Percentiles rank a stretch among this genome's conserved stretches.
Conservation (phyloP, 2,888 invertebrate species). For the Pristionchus maxplancki region DNA sequence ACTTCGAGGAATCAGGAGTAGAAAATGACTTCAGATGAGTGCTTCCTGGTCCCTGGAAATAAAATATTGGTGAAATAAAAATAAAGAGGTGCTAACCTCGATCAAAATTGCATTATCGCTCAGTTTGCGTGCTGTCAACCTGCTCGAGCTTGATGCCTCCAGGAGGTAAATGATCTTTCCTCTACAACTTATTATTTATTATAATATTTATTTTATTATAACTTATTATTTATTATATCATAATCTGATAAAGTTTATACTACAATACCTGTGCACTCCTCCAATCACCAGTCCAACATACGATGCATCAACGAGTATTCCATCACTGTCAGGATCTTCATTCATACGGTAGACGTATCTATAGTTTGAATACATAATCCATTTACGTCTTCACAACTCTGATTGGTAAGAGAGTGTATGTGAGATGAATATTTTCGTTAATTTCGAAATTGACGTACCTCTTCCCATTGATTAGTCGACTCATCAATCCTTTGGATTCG, state of each 20-base stretch:
- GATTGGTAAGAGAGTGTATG: no score
- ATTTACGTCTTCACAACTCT: no score
- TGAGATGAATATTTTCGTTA: no score
- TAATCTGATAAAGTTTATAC: not conserved
- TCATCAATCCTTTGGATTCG: not conserved
- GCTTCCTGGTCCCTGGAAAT: not conserved
- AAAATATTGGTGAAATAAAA: not conserved
- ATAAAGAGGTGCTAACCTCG: not conserved
- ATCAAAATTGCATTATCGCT: not conserved
- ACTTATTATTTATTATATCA: no score
- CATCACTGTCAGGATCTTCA: not conserved
- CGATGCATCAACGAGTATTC: not conserved
- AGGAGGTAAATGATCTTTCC: not conserved
- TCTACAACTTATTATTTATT: not conserved
- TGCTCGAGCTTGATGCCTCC: not conserved
- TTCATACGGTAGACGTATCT: not conserved
- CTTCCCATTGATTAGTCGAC: not conserved
- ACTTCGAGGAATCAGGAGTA: not conserved
- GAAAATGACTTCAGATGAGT: not conserved
- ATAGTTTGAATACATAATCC: no score
- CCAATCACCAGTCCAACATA: not conserved
- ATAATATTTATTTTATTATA: no score
- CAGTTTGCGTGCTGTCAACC: not conserved
- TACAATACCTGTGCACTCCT: not conserved
- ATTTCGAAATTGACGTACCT: no score